Percentiles rank a stretch among this genome's conserved stretches.
Evolutionary conservation across 1,140 invertebrate species (phyloP).

Genomic region (Rhopalosiphum maidis): DNA sequence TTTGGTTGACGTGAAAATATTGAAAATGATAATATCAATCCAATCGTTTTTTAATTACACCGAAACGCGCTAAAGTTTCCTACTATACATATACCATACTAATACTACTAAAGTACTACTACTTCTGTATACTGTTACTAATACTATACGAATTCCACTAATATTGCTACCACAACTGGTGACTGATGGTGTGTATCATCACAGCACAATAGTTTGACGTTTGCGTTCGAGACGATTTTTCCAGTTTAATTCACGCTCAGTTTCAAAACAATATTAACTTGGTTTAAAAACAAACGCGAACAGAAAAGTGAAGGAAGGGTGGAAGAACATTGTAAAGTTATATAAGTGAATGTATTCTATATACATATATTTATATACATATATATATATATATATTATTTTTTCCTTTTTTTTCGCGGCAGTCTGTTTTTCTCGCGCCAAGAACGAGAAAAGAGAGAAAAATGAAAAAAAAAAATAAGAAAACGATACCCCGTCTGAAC

Average conservation of each 20-base stretch:
- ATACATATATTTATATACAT: background rate
- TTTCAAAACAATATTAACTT: slow-evolving; percentile 18
- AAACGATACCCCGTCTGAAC: slow-evolving; percentile 41
- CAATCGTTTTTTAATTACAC: slow-evolving; percentile 3
- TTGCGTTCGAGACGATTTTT: slow-evolving; percentile 29
- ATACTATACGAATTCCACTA: background rate
- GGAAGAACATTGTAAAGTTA: slow-evolving; percentile 14
- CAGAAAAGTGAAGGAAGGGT: background rate
- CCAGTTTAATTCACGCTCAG: slow-evolving; percentile 25
- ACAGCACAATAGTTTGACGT: slow-evolving; percentile 8
- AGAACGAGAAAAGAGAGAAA: background rate
- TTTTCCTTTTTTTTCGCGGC: background rate
- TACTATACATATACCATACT: background rate
- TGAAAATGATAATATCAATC: background rate
- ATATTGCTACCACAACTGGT: background rate
- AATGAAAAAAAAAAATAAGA: background rate
- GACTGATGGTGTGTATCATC: background rate
- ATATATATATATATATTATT: background rate
- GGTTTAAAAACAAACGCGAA: background rate
- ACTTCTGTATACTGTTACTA: background rate
- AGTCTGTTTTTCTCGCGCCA: background rate
- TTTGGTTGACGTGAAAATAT: background rate
- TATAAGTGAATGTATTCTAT: slow-evolving; percentile 21
- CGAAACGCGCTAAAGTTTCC: background rate
- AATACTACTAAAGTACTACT: background rate